These are phyloP conservation scores for Spodoptera littoralis DNA, from an alignment of 2,888 invertebrate species.

Conservation along the genomic window DNA sequence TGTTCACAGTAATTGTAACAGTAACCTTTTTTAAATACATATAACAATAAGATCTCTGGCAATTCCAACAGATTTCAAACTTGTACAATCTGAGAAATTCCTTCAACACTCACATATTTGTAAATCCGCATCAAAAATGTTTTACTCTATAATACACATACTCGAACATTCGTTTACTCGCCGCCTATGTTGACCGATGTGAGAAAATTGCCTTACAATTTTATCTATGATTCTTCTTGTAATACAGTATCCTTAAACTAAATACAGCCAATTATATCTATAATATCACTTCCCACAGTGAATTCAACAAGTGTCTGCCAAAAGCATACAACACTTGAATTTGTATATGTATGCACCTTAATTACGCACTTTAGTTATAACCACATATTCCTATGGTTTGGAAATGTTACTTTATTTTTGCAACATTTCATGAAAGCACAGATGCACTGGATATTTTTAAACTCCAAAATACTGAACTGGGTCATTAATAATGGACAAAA, in stretches of 20 bases:
- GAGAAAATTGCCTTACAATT: conserved; percentile 30
- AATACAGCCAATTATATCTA: conserved; percentile 44
- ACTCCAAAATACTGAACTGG: conserved; percentile 36
- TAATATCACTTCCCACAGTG: conserved; percentile 46
- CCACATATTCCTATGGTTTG: conserved; percentile 1
- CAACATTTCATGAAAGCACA: conserved; percentile 3
- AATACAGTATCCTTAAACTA: conserved; percentile 29
- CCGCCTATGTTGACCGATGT: conserved; percentile 33
- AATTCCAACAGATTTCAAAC: conserved; percentile 18
- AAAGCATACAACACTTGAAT: conserved; percentile 11
- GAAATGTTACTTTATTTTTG: conserved; percentile 8
- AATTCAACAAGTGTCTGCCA: conserved; percentile 21
- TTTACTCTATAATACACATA: conserved; percentile 17
- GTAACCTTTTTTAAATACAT: conserved; percentile 4
- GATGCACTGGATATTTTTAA: conserved; percentile 7
- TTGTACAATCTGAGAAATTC: conserved; percentile 22
- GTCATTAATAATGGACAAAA: conserved; percentile 26
- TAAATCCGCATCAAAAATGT: conserved; percentile 25
- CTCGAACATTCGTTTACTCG: conserved; percentile 30
- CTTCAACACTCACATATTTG: conserved; percentile 12
- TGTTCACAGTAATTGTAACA: conserved; percentile 14
- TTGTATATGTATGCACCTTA: not conserved
- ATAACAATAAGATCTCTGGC: conserved; percentile 22
- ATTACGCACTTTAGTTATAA: too few species aligned
- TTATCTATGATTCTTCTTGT: not conserved